Evolutionary conservation across 2,888 invertebrate species (phyloP).

Genomic region (Drosophila hamatofila): DNA sequence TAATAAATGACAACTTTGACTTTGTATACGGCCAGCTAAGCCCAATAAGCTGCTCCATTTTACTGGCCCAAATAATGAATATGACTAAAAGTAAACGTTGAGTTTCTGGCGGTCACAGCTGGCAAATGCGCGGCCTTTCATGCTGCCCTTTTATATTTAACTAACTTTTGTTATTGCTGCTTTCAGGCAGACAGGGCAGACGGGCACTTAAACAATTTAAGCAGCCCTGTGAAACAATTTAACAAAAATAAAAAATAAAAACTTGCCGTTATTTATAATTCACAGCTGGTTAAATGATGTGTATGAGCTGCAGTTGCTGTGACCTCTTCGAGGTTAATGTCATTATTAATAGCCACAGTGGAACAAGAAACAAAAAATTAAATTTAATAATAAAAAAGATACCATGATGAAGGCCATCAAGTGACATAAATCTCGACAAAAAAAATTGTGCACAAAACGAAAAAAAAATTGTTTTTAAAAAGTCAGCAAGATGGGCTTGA

Average conservation of each 20-base stretch:
- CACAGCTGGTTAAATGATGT: slow-evolving; percentile 38
- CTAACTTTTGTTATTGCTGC: slow-evolving; percentile 4
- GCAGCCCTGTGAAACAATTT: slow-evolving; percentile 59
- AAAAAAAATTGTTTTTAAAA: background rate
- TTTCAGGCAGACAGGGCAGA: slow-evolving; percentile 11
- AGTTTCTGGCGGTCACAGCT: slow-evolving; percentile 48
- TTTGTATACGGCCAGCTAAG: slow-evolving; percentile 32
- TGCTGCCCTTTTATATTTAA: slow-evolving; percentile 20
- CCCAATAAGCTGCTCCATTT: slow-evolving; percentile 59
- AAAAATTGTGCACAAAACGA: slow-evolving; percentile 40
- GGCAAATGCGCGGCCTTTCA: slow-evolving; percentile 32
- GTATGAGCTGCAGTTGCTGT: slow-evolving; percentile 45
- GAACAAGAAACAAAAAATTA: slow-evolving; percentile 41
- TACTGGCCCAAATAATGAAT: slow-evolving; percentile 64
- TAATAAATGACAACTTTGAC: slow-evolving; percentile 43
- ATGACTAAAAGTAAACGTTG: slow-evolving; percentile 39
- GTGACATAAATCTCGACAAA: slow-evolving; percentile 66
- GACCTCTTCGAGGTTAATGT: slow-evolving; percentile 57
- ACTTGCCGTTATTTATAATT: slow-evolving; percentile 53
- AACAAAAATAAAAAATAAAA: slow-evolving; percentile 35
- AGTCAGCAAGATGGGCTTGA: background rate
- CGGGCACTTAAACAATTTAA: slow-evolving; percentile 53
- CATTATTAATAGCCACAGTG: slow-evolving; percentile 62
- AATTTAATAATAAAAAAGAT: slow-evolving; percentile 37
- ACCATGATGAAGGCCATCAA: slow-evolving; percentile 67